phyloP scores from a whole-genome alignment of 2,797 vertebrate genomes.

The Oryzias dopingdopingensis region DNA sequence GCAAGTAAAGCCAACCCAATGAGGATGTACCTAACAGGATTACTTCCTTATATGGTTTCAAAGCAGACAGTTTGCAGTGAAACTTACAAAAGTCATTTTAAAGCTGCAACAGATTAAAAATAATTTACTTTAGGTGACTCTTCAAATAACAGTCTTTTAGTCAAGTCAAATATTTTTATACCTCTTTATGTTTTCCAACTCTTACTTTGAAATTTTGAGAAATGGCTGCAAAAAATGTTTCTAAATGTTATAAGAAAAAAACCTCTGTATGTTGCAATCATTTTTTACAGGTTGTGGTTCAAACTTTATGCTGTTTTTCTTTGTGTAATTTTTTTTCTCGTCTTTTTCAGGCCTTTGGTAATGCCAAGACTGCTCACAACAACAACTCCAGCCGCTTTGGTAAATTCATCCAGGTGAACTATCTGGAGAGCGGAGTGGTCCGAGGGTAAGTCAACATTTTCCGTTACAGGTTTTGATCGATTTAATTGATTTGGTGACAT shows the following conservation, averaged over 20 bases:
- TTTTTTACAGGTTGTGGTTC: background rate
- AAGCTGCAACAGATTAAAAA: slow-evolving; percentile 1
- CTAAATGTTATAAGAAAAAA: background rate
- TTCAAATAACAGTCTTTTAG: background rate
- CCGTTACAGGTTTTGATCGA: background rate
- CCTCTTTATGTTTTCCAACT: background rate
- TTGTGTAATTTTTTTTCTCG: slow-evolving; percentile 24
- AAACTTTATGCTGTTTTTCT: background rate
- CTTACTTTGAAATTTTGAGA: background rate
- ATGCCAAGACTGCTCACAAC: slow-evolving; percentile 98
- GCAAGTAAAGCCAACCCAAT: slow-evolving; percentile 4
- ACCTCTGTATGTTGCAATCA: background rate
- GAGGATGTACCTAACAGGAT: slow-evolving; percentile 9
- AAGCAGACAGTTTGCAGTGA: background rate
- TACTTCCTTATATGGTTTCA: slow-evolving; percentile 23
- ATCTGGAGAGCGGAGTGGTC: slow-evolving; percentile 93
- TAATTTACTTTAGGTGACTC: background rate
- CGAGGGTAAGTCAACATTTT: slow-evolving; percentile 84
- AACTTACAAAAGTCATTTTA: slow-evolving; percentile 9
- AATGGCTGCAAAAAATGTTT: background rate
- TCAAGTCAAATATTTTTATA: background rate
- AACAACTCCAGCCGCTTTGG: slow-evolving; percentile 98
- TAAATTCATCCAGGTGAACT: slow-evolving; percentile 99
- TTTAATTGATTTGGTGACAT: background rate
- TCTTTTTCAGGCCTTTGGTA: slow-evolving; percentile 89